Evolutionary conservation across 1,140 invertebrate genomes (phyloP), one percentile per base, ranked within the genome.

Genomic region (Dysdera silvatica): DNA sequence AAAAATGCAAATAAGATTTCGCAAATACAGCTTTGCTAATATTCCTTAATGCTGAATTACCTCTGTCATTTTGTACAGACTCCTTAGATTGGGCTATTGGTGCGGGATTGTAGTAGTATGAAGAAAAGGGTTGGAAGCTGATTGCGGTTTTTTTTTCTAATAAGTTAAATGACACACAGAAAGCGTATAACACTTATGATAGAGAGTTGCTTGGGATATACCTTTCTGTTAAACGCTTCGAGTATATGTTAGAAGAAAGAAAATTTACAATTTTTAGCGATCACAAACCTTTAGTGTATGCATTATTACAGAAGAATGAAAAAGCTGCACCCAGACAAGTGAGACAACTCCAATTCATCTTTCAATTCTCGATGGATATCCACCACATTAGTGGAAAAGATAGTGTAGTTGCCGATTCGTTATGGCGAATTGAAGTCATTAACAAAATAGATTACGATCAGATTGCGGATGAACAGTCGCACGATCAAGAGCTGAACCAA

Each of bases 1-100:
- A n/a, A 70, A 3, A 68, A 8, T 74, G 72, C 63, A 80, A 80
- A 65, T n/a, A 68, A 18, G 66, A 41, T 12, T 49, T 78, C 10
- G 67, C 68, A 7, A 35, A 35, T 14, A 20, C 54, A 7, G 37
- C 61, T 23, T 10, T 33, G 4, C 23, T 70, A 12, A 32, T 0
- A 7, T 47, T 59, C 18, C 63, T 51, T 10, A 33, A 45, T 14
- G 43, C 51, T 1, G 31, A 43, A 2, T 29, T 29, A 4, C 35
- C 31, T 12, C n/a, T 67, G 2, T 32, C 52, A 31, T 5, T 70
- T 4, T 28, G 37, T 20, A 45, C 54, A 10, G 68, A 70, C 37
- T 67, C 65, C 16, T 54, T 31, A 16, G 56, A 52, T 16, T 20
- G 16, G 7, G 67, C 41, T 6, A 41, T 69, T 16, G 68, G 67